phyloP scores from a whole-genome alignment of 2,888 invertebrate species.

The Pristionchus japonicus region DNA sequence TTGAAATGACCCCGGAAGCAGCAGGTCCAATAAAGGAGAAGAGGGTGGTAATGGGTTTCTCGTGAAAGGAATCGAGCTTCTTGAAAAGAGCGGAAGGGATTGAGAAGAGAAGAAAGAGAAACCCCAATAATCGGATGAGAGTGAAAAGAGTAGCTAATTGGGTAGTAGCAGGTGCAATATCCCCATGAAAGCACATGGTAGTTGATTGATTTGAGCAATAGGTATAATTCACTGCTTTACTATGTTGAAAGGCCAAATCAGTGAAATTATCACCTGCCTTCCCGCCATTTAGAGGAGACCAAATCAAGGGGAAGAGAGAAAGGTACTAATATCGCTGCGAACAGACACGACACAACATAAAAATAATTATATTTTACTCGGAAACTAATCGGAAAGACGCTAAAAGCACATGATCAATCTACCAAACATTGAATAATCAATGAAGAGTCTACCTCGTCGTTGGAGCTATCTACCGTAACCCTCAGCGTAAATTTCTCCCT shows the following conservation, averaged over 20 bases:
- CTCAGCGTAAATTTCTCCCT: too few relatives aligned
- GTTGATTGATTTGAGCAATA: neutral
- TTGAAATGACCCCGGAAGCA: neutral
- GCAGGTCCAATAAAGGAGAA: neutral
- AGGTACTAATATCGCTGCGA: neutral
- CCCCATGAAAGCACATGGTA: neutral
- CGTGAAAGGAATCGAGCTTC: neutral
- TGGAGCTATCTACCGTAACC: too few relatives aligned
- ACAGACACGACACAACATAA: neutral
- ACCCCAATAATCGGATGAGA: conserved; percentile 28
- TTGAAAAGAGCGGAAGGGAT: neutral
- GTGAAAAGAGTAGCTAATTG: neutral
- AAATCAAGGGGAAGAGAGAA: neutral
- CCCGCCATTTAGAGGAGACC: neutral
- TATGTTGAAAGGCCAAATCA: neutral
- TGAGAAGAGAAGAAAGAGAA: neutral
- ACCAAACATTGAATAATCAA: too few relatives aligned
- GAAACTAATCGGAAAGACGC: too few relatives aligned
- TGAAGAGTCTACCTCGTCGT: too few relatives aligned
- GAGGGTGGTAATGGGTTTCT: neutral
- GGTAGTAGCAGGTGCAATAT: neutral
- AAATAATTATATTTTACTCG: too few relatives aligned
- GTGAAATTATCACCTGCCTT: neutral
- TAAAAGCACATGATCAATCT: too few relatives aligned
- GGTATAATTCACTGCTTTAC: too few relatives aligned